phyloP scores from a whole-genome alignment of 1,140 invertebrate genomes.

The Drosophila takahashii region DNA sequence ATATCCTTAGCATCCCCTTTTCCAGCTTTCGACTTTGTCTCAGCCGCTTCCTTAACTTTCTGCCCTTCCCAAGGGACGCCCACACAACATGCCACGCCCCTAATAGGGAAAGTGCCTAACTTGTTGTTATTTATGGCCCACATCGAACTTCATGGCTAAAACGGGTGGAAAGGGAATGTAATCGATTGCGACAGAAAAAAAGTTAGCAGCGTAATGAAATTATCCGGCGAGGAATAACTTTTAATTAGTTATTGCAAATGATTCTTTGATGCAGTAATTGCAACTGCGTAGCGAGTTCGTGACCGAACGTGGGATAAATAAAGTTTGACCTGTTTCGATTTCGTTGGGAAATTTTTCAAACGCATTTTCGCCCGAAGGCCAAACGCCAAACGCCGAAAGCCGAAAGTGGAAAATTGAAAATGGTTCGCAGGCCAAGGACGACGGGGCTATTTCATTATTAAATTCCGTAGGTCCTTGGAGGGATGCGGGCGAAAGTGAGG shows the following conservation, averaged over 20 bases:
- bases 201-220: constrained; percentile 62
- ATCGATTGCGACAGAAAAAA: constrained; percentile 41
- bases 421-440: constrained; percentile 51
- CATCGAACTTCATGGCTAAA: not conserved
- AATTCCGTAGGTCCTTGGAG: constrained; percentile 67
- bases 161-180: not conserved
- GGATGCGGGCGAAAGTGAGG: not conserved
- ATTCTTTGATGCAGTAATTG: constrained; percentile 57
- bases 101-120: constrained; percentile 27
- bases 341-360: constrained; percentile 69
- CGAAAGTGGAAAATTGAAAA: constrained; percentile 60
- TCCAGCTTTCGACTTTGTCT: constrained; percentile 14
- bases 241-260: constrained; percentile 76
- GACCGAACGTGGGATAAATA: constrained; percentile 7
- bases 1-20: constrained; percentile 6
- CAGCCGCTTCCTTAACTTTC: constrained; percentile 12
- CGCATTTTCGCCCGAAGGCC: constrained; percentile 49
- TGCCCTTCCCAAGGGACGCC: not conserved
- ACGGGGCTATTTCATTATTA: constrained; percentile 80
- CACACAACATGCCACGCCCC: constrained; percentile 19
- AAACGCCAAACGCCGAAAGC: constrained; percentile 35
- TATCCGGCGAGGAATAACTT: constrained; percentile 51
- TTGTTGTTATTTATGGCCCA: constrained; percentile 45
- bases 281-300: constrained; percentile 42
- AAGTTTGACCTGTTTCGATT: constrained; percentile 45